Evolutionary conservation across 2,797 vertebrate genomes (phyloP).

Genomic region (Acrossocheilus wenchowensis): DNA sequence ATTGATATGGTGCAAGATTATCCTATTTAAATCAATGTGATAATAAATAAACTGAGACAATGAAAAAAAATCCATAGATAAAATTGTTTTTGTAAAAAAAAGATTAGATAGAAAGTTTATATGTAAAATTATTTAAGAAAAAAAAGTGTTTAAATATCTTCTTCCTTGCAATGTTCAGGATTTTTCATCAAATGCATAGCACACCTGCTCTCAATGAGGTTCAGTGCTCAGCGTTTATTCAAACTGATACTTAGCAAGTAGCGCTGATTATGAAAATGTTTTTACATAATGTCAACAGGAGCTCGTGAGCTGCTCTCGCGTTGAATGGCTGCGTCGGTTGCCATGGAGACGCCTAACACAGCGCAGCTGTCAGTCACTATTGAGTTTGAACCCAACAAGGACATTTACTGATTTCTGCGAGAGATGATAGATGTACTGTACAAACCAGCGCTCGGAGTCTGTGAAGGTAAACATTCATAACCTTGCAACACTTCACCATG

Average conservation of each 20-base stretch:
- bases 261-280: no score
- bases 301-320: background rate
- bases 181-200: background rate
- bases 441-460: background rate
- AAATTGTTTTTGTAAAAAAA: no score
- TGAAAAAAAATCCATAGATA: background rate
- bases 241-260: background rate
- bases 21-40: no score
- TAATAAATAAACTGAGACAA: background rate
- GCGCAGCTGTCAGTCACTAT: constrained; percentile 5
- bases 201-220: background rate
- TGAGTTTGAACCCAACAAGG: background rate
- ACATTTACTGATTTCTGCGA: background rate
- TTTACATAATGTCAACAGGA: background rate
- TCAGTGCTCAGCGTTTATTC: background rate
- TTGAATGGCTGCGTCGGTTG: background rate
- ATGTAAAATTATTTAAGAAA: no score
- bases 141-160: no score
- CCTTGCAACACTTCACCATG: background rate
- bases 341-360: constrained; percentile 26
- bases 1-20: no score
- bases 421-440: background rate
- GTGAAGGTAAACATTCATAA: constrained; percentile 26
- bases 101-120: no score
- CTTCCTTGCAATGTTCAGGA: background rate